Evolutionary conservation across 2,888 invertebrate genomes (phyloP).

Genomic region (Drosophila kambysellisi): DNA sequence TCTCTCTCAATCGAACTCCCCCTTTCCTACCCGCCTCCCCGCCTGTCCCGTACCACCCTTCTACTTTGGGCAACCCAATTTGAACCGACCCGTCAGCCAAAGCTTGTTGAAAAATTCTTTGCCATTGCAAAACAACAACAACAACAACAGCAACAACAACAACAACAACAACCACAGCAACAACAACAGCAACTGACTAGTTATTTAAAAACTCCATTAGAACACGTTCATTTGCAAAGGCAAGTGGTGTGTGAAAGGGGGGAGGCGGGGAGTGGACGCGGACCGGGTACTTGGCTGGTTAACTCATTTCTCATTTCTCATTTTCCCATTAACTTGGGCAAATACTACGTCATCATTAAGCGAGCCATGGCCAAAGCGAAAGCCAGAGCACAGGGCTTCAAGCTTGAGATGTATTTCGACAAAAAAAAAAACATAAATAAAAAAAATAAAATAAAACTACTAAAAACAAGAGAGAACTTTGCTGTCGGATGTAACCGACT

Average conservation of each 20-base stretch:
- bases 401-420: conserved; percentile 17
- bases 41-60: background rate
- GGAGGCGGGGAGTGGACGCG: background rate
- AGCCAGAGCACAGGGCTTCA: conserved; percentile 15
- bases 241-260: background rate
- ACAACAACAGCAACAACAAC: conserved; percentile 16
- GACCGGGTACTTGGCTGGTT: conserved; percentile 10
- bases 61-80: background rate
- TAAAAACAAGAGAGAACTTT: background rate
- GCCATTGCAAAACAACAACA: conserved; percentile 24
- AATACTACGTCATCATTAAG: conserved; percentile 67
- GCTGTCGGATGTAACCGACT: no score
- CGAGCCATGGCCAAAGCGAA: conserved; percentile 46
- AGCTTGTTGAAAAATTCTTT: conserved; percentile 26
- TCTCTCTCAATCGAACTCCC: background rate
- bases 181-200: conserved; percentile 55
- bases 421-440: conserved; percentile 7
- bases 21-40: background rate
- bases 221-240: conserved; percentile 47
- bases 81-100: conserved; percentile 3
- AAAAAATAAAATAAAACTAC: background rate
- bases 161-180: conserved; percentile 30
- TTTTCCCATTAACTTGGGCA: conserved; percentile 68
- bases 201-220: conserved; percentile 75
- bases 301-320: conserved; percentile 60